These are phyloP conservation scores for Megaptera novaeangliae DNA, from an alignment of 2,113 vertebrate genomes.

Conservation along the genomic window DNA sequence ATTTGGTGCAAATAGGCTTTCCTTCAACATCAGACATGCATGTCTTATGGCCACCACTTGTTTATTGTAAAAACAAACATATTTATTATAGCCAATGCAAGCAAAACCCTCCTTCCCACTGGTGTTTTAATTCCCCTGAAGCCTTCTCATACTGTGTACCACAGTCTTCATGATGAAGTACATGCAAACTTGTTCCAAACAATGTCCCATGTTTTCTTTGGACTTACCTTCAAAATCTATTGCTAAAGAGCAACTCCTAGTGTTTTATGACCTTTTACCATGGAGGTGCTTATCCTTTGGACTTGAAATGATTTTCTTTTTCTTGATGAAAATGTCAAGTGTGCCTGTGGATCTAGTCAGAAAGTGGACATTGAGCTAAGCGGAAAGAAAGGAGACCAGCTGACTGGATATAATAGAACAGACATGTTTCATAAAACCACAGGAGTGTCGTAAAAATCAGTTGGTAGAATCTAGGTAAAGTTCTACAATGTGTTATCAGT, in stretches of 20 bases:
- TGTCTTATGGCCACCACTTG: slow-evolving; percentile 64
- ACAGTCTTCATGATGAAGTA: slow-evolving; percentile 72
- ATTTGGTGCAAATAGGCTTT: slow-evolving; percentile 75
- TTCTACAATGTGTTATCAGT: not conserved
- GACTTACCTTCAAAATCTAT: slow-evolving; percentile 70
- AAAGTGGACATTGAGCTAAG: not conserved
- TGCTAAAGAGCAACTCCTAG: slow-evolving; percentile 77
- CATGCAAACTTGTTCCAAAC: slow-evolving; percentile 68
- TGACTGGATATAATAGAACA: not conserved
- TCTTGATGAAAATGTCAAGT: slow-evolving; percentile 74
- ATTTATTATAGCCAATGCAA: slow-evolving; percentile 74
- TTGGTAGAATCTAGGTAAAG: not conserved
- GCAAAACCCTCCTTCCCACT: slow-evolving; percentile 70
- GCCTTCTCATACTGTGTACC: slow-evolving; percentile 57
- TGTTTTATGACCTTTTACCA: slow-evolving; percentile 60
- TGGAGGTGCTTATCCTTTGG: slow-evolving; percentile 53
- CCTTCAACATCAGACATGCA: slow-evolving; percentile 76
- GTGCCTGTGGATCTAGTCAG: slow-evolving; percentile 54
- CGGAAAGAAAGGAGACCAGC: not conserved
- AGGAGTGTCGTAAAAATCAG: not conserved
- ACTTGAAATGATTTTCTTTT: slow-evolving; percentile 66
- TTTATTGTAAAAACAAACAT: slow-evolving; percentile 75
- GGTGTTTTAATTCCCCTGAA: slow-evolving; percentile 59
- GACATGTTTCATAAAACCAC: not conserved
- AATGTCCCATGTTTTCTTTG: slow-evolving; percentile 74